A percentile compares a stretch with the other conserved stretches of the same genome.
Conservation (phyloP, 2,888 invertebrate species). For the Notodonta dromedarius region DNA sequence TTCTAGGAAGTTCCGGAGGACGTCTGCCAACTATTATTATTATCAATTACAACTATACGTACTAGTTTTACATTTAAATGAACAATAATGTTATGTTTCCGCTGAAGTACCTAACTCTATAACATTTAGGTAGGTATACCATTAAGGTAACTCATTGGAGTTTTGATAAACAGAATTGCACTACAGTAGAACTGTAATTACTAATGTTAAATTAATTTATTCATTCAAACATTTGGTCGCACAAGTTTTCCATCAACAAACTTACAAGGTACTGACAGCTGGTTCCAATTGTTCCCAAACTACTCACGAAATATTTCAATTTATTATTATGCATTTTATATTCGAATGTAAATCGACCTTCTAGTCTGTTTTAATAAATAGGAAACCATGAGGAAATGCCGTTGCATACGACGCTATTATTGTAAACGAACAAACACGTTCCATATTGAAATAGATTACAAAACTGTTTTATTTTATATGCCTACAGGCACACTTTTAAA, state of each 20-base stretch:
- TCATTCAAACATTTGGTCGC: neutral
- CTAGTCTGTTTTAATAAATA: constrained; percentile 18
- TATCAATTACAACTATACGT: neutral
- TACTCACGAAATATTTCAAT: neutral
- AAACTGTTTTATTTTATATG: neutral
- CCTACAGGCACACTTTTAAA: neutral
- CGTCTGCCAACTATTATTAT: constrained; percentile 22
- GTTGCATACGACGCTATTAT: constrained; percentile 5
- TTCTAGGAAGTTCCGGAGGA: constrained; percentile 49
- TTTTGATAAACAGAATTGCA: too few relatives aligned
- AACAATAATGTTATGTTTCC: too few relatives aligned
- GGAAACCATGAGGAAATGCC: constrained; percentile 17
- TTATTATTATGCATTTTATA: neutral
- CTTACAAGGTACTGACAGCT: neutral
- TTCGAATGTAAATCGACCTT: constrained; percentile 21
- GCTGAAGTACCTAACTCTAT: too few relatives aligned
- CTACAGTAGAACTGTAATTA: too few relatives aligned
- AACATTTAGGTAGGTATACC: too few relatives aligned
- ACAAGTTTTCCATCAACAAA: neutral
- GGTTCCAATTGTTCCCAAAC: too few relatives aligned
- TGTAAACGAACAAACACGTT: constrained; percentile 16
- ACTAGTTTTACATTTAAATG: too few relatives aligned
- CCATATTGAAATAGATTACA: constrained; percentile 3
- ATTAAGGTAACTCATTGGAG: too few relatives aligned
- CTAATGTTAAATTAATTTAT: too few relatives aligned